Evolutionary conservation across 2,888 invertebrate genomes (phyloP).

Genomic region (Calameuta filiformis): DNA sequence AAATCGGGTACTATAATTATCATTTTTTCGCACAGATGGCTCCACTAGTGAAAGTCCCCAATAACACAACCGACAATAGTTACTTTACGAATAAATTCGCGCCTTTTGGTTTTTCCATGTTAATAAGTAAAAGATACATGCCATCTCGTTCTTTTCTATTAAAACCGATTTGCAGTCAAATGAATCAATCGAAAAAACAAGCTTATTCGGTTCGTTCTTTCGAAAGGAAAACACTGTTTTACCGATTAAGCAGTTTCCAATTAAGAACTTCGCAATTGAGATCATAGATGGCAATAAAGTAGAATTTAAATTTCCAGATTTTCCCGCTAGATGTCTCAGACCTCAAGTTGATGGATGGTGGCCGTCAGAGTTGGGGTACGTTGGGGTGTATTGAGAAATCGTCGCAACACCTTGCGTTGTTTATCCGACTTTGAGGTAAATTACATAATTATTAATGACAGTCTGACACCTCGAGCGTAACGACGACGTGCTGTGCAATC

Average conservation of each 20-base stretch:
- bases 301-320: background rate
- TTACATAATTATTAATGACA: slow-evolving; percentile 24
- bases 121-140: background rate
- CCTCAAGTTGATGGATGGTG: slow-evolving; percentile 18
- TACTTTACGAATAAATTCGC: no score
- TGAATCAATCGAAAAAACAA: background rate
- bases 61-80: background rate
- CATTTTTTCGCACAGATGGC: background rate
- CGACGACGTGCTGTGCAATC: background rate
- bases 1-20: background rate
- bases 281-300: background rate
- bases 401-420: slow-evolving; percentile 39
- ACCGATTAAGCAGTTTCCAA: no score
- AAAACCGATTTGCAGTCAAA: background rate
- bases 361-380: slow-evolving; percentile 23
- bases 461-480: background rate
- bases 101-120: background rate
- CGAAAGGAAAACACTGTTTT: no score
- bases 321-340: slow-evolving; percentile 24
- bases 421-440: slow-evolving; percentile 42
- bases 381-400: slow-evolving; percentile 23
- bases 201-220: background rate
- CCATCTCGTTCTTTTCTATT: background rate
- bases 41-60: background rate
- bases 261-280: no score